Evolutionary conservation across 2,113 vertebrate species (phyloP).

Genomic region (Ramphastos sulfuratus): DNA sequence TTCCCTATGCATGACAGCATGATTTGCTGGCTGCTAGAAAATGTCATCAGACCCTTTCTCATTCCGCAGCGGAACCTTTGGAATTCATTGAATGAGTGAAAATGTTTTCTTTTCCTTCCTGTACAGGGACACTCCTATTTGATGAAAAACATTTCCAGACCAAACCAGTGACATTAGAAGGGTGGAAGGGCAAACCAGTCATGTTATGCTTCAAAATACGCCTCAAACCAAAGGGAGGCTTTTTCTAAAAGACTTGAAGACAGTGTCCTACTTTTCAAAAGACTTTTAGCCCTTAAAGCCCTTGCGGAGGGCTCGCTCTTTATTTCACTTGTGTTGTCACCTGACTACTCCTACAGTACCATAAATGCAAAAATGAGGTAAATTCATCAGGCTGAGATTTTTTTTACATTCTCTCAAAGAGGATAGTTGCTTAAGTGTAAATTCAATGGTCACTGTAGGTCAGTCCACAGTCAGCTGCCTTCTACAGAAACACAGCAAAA

Average conservation of each 20-base stretch:
- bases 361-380: background rate
- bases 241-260: background rate
- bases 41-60: constrained; percentile 58
- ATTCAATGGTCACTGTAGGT: background rate
- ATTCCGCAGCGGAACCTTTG: constrained; percentile 12
- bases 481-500: background rate
- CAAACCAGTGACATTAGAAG: background rate
- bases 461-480: background rate
- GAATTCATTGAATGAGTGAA: background rate
- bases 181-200: background rate
- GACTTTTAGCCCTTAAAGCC: background rate
- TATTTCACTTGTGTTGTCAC: background rate
- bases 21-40: constrained; percentile 58
- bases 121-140: background rate
- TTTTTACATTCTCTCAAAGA: background rate
- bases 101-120: background rate
- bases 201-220: constrained; percentile 2
- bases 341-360: background rate
- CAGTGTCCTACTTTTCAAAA: background rate
- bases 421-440: background rate
- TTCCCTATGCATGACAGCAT: constrained; percentile 59
- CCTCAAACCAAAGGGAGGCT: background rate
- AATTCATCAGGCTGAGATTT: background rate
- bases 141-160: background rate
- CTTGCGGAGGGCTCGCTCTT: background rate